Evolutionary conservation across 2,888 invertebrate genomes (phyloP), one percentile per base, ranked within the genome.

Genomic region (Cataglyphis livida): DNA sequence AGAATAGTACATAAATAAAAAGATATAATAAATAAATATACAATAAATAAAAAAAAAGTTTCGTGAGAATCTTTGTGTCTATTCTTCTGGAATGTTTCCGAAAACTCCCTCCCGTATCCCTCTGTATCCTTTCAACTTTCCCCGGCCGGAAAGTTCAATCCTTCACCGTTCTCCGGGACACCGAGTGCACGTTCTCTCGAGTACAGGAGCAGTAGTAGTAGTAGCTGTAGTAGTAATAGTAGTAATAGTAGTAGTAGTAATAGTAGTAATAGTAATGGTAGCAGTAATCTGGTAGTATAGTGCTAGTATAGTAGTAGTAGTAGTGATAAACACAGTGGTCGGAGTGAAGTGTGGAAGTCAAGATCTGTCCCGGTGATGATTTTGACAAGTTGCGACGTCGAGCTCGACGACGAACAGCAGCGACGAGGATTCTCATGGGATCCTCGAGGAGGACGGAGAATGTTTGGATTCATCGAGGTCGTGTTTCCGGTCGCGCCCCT

Each of bases 291-390:
- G 78, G 71, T 78, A 79, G 59, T 68, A 59, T 35, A 71, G 54
- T 79, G 71, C 71, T 79, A 79, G 71, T 79, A 70, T 79, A 83
- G 73, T 85, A 84, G 85, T 87, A 89, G 87, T 84, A 84, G 44
- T 75, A 48, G 71, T 87, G 82, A 51, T 51, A 51, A 85, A 74
- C 48, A 82, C 65, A 88, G 91, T 93, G 91, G 91, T 92, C 92
- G 91, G 93, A 94, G 93, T 93, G 92, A 91, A 93, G 94, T 94
- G 94, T 94, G 94, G 94, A 94, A 94, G 94, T 93, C 90, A 91
- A 93, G 92, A 93, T 91, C 91, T 91, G 90, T 76, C 44, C 70
- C 68, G 78, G 57, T 57, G 75, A 25, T 62, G 21, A 48, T 21
- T 25, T 35, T 38, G 44, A 21, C n/a, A 90, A 85, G 85, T 86